Percentiles rank a stretch among this genome's conserved stretches.
Evolutionary conservation across 1,140 invertebrate genomes (phyloP).

Genomic region (Cotesia glomerata): DNA sequence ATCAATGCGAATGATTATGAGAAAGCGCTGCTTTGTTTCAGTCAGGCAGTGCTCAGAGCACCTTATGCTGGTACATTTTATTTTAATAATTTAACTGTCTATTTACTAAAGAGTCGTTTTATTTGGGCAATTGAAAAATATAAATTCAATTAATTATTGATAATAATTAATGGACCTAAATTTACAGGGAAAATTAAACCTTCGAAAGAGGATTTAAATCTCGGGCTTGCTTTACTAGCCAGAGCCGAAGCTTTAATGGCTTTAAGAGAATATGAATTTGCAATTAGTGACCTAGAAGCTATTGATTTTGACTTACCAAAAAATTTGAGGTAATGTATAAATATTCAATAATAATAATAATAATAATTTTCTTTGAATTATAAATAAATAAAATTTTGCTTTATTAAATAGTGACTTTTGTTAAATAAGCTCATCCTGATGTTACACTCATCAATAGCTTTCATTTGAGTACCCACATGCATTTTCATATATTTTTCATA

Average conservation of each 20-base stretch:
- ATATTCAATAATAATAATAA: no score
- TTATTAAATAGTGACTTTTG: no score
- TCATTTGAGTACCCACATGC: no score
- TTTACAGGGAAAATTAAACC: conserved; percentile 58
- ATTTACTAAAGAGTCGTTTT: no score
- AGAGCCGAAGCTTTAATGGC: conserved; percentile 67
- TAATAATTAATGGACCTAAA: not conserved
- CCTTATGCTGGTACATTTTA: conserved; percentile 58
- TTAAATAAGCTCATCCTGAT: no score
- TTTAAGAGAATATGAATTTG: conserved; percentile 62
- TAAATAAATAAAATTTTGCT: no score
- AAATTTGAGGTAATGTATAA: conserved; percentile 1
- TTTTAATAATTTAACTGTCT: no score
- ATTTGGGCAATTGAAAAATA: no score
- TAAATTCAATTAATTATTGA: not conserved
- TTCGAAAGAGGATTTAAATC: conserved; percentile 67
- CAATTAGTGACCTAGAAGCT: conserved; percentile 69
- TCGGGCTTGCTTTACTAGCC: conserved; percentile 68
- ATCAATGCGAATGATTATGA: conserved; percentile 60
- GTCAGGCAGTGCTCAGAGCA: conserved; percentile 70
- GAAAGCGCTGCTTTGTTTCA: conserved; percentile 66
- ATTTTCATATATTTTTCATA: no score
- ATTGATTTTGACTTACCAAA: conserved; percentile 61
- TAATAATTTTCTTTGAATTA: no score
- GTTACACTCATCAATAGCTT: no score